A percentile compares a stretch with the other conserved stretches of the same genome.
phyloP scores from a whole-genome alignment of 2,797 vertebrate species.

The Acanthopagrus latus region DNA sequence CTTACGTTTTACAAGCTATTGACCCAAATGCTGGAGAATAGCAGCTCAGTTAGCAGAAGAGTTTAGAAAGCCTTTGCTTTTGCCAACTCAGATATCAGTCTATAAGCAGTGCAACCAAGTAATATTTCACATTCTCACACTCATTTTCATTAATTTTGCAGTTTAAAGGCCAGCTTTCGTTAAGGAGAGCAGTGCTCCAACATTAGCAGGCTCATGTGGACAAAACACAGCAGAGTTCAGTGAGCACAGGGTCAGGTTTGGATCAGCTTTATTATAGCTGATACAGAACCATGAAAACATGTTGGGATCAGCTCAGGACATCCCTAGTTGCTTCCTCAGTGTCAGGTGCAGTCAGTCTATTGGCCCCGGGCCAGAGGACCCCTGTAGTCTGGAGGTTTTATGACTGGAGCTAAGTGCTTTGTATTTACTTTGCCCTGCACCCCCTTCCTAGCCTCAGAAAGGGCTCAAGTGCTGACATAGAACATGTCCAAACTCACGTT shows the following conservation, averaged over 20 bases:
- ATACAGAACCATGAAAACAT: neutral
- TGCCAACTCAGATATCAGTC: neutral
- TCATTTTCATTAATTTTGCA: neutral
- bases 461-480: slow-evolving; percentile 37
- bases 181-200: neutral
- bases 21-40: neutral
- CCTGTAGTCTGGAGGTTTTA: slow-evolving; percentile 60
- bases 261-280: neutral
- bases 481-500: slow-evolving; percentile 26
- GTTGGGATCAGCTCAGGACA: neutral
- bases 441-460: slow-evolving; percentile 26
- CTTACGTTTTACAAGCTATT: neutral
- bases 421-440: slow-evolving; percentile 63
- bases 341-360: slow-evolving; percentile 25
- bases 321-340: slow-evolving; percentile 18
- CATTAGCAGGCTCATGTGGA: neutral
- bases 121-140: neutral
- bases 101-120: neutral
- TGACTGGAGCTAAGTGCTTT: slow-evolving; percentile 66
- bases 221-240: neutral
- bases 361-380: slow-evolving; percentile 49
- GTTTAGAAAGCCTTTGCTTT: neutral
- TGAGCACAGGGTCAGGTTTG: neutral
- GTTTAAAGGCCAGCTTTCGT: neutral
- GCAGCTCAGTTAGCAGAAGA: neutral